A percentile compares a stretch with the other conserved stretches of the same genome.
phyloP scores from a whole-genome alignment of 2,888 invertebrate species.

The Lasioglossum leucozonium region DNA sequence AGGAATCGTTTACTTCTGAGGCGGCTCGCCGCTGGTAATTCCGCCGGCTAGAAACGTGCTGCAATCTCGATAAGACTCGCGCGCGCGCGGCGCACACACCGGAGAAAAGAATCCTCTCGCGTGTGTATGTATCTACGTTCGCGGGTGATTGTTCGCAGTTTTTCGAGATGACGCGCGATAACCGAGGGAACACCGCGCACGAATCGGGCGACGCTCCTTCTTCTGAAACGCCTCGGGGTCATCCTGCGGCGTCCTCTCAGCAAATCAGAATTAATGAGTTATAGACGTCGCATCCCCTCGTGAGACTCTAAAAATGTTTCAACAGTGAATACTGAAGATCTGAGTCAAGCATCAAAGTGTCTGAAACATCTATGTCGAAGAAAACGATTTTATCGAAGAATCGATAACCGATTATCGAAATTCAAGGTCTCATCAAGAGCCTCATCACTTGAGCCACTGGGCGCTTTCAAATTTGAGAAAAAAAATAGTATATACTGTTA shows the following conservation, averaged over 20 bases:
- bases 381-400: no score
- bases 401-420: no score
- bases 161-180: conserved; percentile 53
- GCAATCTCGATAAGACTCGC: conserved; percentile 69
- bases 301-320: no score
- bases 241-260: background rate
- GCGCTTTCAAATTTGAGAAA: no score
- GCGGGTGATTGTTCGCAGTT: conserved; percentile 57
- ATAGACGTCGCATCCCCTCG: no score
- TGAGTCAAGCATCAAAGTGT: no score
- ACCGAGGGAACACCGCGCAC: conserved; percentile 33
- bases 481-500: no score
- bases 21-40: conserved; percentile 54
- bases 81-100: conserved; percentile 26
- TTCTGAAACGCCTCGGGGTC: background rate
- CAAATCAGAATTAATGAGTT: background rate
- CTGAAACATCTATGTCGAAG: no score
- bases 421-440: no score
- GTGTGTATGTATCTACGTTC: conserved; percentile 31
- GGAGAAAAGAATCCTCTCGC: conserved; percentile 30
- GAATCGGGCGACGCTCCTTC: conserved; percentile 38
- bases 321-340: no score
- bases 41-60: conserved; percentile 62
- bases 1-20: conserved; percentile 4
- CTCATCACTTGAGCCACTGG: no score